Evolutionary conservation across 1,140 invertebrate species (phyloP).

Genomic region (Olivierus martensii): DNA sequence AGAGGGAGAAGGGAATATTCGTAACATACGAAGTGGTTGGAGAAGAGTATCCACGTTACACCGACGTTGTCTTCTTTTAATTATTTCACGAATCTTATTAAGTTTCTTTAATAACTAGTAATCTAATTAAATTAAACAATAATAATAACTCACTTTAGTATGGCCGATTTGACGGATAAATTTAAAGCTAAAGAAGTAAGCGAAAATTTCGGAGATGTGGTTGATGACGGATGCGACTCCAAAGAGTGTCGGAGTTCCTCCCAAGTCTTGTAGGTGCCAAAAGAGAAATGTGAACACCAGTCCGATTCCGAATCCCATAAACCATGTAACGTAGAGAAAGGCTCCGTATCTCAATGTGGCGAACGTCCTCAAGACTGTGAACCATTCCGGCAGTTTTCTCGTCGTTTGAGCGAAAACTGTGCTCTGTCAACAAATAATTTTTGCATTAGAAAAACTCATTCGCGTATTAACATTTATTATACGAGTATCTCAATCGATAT

Average conservation of each 20-base stretch:
- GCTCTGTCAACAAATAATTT: constrained; percentile 40
- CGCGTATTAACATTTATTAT: too few species aligned
- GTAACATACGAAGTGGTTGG: too few species aligned
- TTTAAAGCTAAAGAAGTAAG: constrained; percentile 94
- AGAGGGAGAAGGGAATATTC: too few species aligned
- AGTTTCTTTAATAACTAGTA: too few species aligned
- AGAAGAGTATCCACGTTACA: too few species aligned
- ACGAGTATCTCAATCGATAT: too few species aligned
- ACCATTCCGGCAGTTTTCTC: constrained; percentile 78
- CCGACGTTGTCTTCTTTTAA: too few species aligned
- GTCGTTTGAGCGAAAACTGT: constrained; percentile 89
- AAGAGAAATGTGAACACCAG: constrained; percentile 98
- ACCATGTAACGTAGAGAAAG: constrained; percentile 93
- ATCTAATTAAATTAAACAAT: too few species aligned
- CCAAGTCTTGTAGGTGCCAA: constrained; percentile 96
- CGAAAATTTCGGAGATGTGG: constrained; percentile 96
- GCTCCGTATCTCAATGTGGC: constrained; percentile 79
- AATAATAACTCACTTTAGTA: constrained; percentile 72
- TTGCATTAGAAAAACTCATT: too few species aligned
- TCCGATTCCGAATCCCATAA: constrained; percentile 99
- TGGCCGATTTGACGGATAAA: constrained; percentile 88
- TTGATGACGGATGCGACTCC: constrained; percentile 97
- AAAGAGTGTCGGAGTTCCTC: constrained; percentile 91
- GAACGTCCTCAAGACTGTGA: constrained; percentile 77
- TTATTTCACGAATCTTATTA: too few species aligned